Evolutionary conservation across 2,888 invertebrate genomes (phyloP).

Genomic region (Sepioteuthis lessoniana): DNA sequence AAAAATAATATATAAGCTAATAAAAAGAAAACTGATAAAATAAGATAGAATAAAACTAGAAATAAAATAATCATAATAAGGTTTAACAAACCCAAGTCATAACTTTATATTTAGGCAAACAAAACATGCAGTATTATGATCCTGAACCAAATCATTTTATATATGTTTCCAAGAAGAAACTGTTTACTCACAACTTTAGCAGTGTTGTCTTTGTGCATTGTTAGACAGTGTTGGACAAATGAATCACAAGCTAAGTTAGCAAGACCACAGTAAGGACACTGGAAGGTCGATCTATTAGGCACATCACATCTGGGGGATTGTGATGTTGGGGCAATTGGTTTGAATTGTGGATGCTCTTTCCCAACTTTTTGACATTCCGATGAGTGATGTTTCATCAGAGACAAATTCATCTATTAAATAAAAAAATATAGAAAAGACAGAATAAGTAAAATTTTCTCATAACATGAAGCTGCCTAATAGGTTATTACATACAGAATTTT

Average conservation of each 20-base stretch:
- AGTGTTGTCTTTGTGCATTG: conserved; percentile 57
- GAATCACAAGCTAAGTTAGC: conserved; percentile 63
- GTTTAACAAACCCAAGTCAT: too few relatives aligned
- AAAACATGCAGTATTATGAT: conserved; percentile 34
- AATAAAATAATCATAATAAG: too few relatives aligned
- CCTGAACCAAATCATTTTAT: conserved; percentile 25
- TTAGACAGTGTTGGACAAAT: conserved; percentile 70
- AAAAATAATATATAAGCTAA: too few relatives aligned
- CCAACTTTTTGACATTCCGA: conserved; percentile 52
- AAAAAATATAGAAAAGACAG: not conserved
- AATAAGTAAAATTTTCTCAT: too few relatives aligned
- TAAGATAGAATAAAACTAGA: too few relatives aligned
- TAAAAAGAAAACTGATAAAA: too few relatives aligned
- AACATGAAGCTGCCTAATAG: too few relatives aligned
- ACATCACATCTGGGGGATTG: conserved; percentile 63
- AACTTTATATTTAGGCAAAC: not conserved
- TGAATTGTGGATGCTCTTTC: conserved; percentile 57
- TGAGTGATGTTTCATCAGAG: conserved; percentile 54
- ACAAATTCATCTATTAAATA: conserved; percentile 55
- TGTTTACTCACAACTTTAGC: conserved; percentile 64
- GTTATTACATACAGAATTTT: too few relatives aligned
- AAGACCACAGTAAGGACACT: conserved; percentile 70
- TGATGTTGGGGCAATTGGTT: conserved; percentile 64
- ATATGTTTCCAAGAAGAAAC: not conserved
- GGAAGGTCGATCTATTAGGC: conserved; percentile 71